Conservation (phyloP, 2,113 vertebrate genomes). For the Corapipo altera region DNA sequence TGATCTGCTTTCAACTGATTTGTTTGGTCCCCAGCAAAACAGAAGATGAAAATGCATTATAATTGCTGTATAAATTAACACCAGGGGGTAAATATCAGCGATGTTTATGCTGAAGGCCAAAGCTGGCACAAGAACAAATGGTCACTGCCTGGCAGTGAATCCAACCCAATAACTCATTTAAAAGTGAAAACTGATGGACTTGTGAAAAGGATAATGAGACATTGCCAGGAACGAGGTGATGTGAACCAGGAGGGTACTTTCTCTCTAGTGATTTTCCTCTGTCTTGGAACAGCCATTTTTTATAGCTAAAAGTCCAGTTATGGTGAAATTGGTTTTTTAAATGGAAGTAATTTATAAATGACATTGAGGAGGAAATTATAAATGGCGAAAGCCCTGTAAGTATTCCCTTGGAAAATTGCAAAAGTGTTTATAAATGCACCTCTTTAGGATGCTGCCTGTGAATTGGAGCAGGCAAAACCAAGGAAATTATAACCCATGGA, state of each 20-base stretch:
- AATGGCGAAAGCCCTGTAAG: neutral
- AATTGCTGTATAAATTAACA: slow-evolving; percentile 31
- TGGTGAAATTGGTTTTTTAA: neutral
- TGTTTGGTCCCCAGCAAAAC: neutral
- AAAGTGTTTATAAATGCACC: neutral
- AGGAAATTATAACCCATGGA: neutral
- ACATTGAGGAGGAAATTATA: slow-evolving; percentile 3
- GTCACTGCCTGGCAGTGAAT: slow-evolving; percentile 2
- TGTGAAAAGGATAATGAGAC: neutral
- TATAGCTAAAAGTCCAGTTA: neutral
- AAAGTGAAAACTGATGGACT: slow-evolving; percentile 25
- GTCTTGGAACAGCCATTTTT: neutral
- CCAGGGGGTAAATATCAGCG: neutral
- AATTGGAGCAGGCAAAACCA: neutral
- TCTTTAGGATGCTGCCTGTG: neutral
- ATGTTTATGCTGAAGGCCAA: slow-evolving; percentile 31
- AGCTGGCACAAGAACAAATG: slow-evolving; percentile 37
- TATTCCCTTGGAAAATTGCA: neutral
- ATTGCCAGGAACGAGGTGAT: neutral
- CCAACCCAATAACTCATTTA: slow-evolving; percentile 34
- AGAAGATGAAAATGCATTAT: neutral
- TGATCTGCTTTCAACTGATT: neutral
- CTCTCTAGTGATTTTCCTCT: neutral
- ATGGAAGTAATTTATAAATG: slow-evolving; percentile 39
- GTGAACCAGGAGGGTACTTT: neutral